These are phyloP conservation scores for Stomatorhinus ivindoensis DNA, from an alignment of 2,113 vertebrate species.

Conservation along the genomic window DNA sequence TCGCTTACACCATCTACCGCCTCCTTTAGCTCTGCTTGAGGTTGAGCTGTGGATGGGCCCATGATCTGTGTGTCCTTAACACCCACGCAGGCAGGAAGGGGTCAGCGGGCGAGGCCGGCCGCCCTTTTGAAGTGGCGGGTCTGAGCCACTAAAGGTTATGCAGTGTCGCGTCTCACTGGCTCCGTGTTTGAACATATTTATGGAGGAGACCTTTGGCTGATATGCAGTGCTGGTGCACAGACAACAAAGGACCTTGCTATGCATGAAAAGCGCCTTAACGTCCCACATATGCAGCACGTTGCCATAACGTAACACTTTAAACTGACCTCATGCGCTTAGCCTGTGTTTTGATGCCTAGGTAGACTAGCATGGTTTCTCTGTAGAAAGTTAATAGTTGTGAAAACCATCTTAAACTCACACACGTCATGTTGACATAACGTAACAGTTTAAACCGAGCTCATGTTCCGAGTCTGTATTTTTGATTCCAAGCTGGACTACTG, in stretches of 20 bases:
- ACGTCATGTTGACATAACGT: background rate
- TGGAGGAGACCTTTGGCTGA: slow-evolving; percentile 19
- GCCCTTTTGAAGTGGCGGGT: slow-evolving; percentile 31
- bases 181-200: slow-evolving; percentile 30
- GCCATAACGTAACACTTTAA: background rate
- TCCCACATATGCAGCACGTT: background rate
- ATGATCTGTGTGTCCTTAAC: background rate
- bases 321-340: background rate
- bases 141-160: slow-evolving; percentile 29
- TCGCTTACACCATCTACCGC: background rate
- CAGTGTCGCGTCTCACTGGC: slow-evolving; percentile 12
- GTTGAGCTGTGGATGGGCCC: background rate
- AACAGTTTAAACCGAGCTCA: background rate
- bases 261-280: background rate
- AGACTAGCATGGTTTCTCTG: background rate
- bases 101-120: background rate
- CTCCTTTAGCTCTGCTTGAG: background rate
- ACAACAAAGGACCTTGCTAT: background rate
- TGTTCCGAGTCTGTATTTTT: background rate
- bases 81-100: background rate
- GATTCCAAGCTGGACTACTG: background rate
- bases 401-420: background rate
- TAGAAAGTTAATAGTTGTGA: background rate
- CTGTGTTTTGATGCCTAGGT: background rate
- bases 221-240: background rate